These are phyloP conservation scores for Piprites chloris DNA, from an alignment of 2,113 vertebrate genomes.

Conservation along the genomic window DNA sequence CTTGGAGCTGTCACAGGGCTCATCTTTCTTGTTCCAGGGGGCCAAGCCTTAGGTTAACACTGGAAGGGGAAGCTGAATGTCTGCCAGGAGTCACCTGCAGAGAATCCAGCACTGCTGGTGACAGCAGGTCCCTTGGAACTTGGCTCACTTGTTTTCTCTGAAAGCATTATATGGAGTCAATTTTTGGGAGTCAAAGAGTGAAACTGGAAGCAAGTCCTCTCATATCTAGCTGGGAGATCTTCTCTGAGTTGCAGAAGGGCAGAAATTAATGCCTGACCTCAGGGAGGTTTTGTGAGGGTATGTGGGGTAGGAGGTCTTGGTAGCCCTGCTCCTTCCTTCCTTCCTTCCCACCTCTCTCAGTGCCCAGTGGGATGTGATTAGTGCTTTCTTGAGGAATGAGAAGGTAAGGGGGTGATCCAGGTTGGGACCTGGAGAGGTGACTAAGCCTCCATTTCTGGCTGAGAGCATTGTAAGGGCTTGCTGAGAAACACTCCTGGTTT, in stretches of 20 bases:
- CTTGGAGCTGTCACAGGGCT: background rate
- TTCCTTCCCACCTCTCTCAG: background rate
- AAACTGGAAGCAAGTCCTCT: background rate
- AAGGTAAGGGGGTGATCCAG: background rate
- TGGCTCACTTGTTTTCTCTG: background rate
- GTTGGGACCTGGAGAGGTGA: background rate
- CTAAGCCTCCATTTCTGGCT: background rate
- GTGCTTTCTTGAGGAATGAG: background rate
- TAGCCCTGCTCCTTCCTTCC: background rate
- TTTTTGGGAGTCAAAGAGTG: background rate
- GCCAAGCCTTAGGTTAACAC: background rate
- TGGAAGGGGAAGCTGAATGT: background rate
- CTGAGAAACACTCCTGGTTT: background rate
- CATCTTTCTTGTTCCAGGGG: background rate
- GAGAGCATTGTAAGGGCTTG: background rate
- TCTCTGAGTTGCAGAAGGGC: background rate
- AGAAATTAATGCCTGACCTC: background rate
- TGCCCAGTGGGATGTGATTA: background rate
- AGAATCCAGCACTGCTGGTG: background rate
- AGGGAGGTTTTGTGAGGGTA: background rate
- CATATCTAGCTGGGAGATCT: background rate
- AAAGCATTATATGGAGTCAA: background rate
- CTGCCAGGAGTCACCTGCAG: background rate
- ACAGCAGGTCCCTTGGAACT: background rate
- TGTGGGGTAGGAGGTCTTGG: rapidly evolving